Percentiles rank a stretch among this genome's conserved stretches.
Conservation (phyloP, 2,888 invertebrate species). For the Phortica magna region DNA sequence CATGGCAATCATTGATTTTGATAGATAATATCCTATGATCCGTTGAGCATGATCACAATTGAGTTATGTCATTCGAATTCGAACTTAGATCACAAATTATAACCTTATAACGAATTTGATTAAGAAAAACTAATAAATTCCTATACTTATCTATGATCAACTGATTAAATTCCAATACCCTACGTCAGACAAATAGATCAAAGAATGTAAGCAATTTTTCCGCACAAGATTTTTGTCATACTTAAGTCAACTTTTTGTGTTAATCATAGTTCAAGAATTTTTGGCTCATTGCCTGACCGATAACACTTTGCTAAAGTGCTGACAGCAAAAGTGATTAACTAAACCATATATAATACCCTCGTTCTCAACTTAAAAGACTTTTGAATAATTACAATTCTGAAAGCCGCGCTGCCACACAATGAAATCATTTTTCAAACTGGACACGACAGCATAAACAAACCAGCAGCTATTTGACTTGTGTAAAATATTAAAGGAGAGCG, state of each 20-base stretch:
- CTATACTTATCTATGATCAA: no score
- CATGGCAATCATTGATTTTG: no score
- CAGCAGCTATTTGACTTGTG: neutral
- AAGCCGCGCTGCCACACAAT: neutral
- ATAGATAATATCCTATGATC: no score
- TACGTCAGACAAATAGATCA: no score
- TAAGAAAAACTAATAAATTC: no score
- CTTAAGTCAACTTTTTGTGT: slow-evolving; percentile 37
- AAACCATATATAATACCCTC: neutral
- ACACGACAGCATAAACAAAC: neutral
- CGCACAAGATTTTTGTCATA: slow-evolving; percentile 22
- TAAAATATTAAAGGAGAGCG: neutral
- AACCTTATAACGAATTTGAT: no score
- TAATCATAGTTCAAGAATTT: neutral
- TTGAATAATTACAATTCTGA: neutral
- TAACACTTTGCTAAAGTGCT: neutral
- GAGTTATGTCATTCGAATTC: no score
- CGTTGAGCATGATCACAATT: no score
- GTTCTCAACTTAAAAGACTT: neutral
- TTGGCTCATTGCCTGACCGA: neutral
- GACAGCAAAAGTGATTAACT: slow-evolving; percentile 14
- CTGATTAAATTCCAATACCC: no score
- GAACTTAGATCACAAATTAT: no score
- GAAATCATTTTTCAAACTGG: neutral
- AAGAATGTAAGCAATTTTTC: no score